phyloP scores from a whole-genome alignment of 1,140 invertebrate genomes.

The Drosophila sturtevanti region DNA sequence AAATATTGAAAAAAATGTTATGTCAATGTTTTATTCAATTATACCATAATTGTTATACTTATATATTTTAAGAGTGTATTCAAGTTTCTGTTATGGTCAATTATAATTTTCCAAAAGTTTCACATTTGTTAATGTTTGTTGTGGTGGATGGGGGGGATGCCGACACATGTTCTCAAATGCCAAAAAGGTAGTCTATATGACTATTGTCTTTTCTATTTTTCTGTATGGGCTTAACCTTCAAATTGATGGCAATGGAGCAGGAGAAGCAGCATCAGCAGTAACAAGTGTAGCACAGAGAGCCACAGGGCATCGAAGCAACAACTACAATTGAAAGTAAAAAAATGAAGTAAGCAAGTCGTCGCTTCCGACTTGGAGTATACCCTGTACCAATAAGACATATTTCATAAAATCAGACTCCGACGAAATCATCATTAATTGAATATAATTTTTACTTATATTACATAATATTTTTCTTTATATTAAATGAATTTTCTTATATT shows the following conservation, averaged over 20 bases:
- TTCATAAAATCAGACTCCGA: too few species aligned
- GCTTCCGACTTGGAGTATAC: too few species aligned
- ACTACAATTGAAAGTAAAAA: neutral
- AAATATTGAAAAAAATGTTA: too few species aligned
- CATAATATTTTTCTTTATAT: too few species aligned
- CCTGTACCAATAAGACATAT: too few species aligned
- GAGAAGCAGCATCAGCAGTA: slow-evolving; percentile 47
- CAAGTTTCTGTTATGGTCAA: neutral
- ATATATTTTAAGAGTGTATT: neutral
- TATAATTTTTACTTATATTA: too few species aligned
- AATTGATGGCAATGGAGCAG: slow-evolving; percentile 58
- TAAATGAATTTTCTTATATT: too few species aligned
- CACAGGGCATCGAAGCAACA: slow-evolving; percentile 24
- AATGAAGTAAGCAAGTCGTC: too few species aligned
- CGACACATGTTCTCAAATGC: slow-evolving; percentile 47
- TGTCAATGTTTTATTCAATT: too few species aligned
- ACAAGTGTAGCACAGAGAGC: slow-evolving; percentile 42
- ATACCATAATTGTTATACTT: too few species aligned
- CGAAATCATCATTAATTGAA: too few species aligned
- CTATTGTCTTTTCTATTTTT: slow-evolving; percentile 27
- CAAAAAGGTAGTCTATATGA: slow-evolving; percentile 44
- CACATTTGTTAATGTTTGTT: slow-evolving; percentile 31
- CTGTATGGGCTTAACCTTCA: slow-evolving; percentile 48
- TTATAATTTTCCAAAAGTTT: slow-evolving; percentile 2
- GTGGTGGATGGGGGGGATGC: slow-evolving; percentile 16